A percentile compares a stretch with the other conserved stretches of the same genome.
These are phyloP conservation scores for Cheilosia variabilis DNA, from an alignment of 2,888 invertebrate species.

Conservation along the genomic window DNA sequence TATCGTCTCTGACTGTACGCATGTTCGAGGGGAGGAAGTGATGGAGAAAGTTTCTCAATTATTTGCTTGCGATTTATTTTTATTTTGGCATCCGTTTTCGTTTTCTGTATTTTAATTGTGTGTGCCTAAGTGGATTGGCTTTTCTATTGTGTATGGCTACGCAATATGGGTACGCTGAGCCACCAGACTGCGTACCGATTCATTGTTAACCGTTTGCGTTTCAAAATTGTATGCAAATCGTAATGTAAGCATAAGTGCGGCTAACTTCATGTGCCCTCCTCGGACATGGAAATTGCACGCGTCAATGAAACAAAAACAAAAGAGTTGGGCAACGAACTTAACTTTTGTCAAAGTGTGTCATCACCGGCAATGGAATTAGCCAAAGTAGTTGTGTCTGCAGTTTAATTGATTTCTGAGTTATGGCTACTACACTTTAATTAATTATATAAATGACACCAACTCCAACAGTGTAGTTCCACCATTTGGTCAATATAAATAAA, in stretches of 20 bases:
- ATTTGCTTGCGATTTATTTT: slow-evolving; percentile 38
- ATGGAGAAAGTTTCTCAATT: slow-evolving; percentile 47
- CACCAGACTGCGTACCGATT: not conserved
- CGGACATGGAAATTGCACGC: slow-evolving; percentile 9
- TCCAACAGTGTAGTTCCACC: too few relatives aligned
- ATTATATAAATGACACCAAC: too few relatives aligned
- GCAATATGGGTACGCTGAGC: slow-evolving; percentile 4
- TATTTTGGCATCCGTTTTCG: slow-evolving; percentile 51
- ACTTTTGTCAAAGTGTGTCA: not conserved
- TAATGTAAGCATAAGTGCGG: not conserved
- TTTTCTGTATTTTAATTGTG: slow-evolving; percentile 32
- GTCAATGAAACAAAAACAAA: slow-evolving; percentile 25
- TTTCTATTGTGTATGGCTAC: slow-evolving; percentile 37
- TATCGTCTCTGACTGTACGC: slow-evolving; percentile 44
- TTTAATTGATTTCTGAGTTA: too few relatives aligned
- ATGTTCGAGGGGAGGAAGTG: slow-evolving; percentile 16
- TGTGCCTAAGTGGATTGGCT: slow-evolving; percentile 26
- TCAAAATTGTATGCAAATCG: slow-evolving; percentile 23
- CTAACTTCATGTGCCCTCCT: slow-evolving; percentile 30
- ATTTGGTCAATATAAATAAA: too few relatives aligned
- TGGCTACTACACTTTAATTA: too few relatives aligned
- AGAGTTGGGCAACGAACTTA: slow-evolving; percentile 45
- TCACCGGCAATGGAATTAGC: not conserved
- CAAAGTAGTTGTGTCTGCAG: too few relatives aligned
- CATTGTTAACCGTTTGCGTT: not conserved